Conservation (phyloP, 2,797 vertebrate species). For the Hemitrygon akajei region DNA sequence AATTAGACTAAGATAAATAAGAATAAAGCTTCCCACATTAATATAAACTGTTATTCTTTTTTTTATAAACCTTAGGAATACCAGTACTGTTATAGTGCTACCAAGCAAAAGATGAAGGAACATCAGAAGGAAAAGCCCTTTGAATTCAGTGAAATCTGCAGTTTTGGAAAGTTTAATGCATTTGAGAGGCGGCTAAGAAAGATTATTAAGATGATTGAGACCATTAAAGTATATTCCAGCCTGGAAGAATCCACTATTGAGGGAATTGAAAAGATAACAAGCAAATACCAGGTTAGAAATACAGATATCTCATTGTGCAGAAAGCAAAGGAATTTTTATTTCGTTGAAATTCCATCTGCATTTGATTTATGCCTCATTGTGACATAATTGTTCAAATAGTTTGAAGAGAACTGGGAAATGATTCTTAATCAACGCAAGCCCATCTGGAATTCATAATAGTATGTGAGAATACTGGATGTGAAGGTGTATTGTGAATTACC, state of each 20-base stretch:
- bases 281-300: slow-evolving; percentile 68
- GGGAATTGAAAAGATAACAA: slow-evolving; percentile 71
- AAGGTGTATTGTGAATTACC: neutral
- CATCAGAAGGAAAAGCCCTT: slow-evolving; percentile 75
- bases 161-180: slow-evolving; percentile 91
- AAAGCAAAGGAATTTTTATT: neutral
- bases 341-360: neutral
- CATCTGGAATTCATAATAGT: neutral
- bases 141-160: slow-evolving; percentile 89
- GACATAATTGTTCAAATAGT: neutral
- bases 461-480: neutral
- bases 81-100: slow-evolving; percentile 73
- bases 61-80: slow-evolving; percentile 66
- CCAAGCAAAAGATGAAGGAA: slow-evolving; percentile 72
- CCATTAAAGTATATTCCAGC: slow-evolving; percentile 71
- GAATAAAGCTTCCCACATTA: neutral
- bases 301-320: slow-evolving; percentile 14
- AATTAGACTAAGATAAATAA: neutral
- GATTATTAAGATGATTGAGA: slow-evolving; percentile 76
- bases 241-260: slow-evolving; percentile 82
- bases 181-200: slow-evolving; percentile 83
- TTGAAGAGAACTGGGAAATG: neutral
- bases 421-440: neutral
- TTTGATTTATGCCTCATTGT: neutral
- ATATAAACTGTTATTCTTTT: neutral